Evolutionary conservation across 2,888 invertebrate genomes (phyloP).

Genomic region (Pristionchus mayeri): DNA sequence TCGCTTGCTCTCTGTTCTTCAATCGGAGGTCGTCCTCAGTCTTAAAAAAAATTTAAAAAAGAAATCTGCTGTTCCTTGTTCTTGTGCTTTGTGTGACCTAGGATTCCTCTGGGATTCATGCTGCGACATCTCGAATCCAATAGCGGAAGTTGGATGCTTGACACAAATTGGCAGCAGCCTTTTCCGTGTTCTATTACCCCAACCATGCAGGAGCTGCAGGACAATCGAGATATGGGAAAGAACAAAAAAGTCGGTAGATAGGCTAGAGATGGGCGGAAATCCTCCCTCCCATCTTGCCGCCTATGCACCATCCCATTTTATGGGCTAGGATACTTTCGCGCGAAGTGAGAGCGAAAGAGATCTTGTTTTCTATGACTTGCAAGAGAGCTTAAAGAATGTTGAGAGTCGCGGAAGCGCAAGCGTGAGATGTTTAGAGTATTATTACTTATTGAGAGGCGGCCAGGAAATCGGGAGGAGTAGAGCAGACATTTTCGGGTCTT

Average conservation of each 20-base stretch:
- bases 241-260: too few species aligned
- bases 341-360: not conserved
- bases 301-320: conserved; percentile 21
- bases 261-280: not conserved
- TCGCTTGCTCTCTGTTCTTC: too few species aligned
- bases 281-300: not conserved
- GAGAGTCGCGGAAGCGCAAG: not conserved
- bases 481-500: conserved; percentile 23
- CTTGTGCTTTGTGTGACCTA: too few species aligned
- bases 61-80: too few species aligned
- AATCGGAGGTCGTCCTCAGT: too few species aligned
- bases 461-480: not conserved
- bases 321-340: conserved; percentile 10
- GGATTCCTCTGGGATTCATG: not conserved
- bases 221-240: not conserved
- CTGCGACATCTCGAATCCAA: too few species aligned
- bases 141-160: conserved; percentile 3
- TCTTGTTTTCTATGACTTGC: not conserved
- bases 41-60: too few species aligned
- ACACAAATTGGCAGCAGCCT: not conserved
- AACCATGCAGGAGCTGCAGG: not conserved
- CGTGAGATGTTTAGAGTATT: not conserved
- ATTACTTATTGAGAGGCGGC: not conserved
- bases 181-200: not conserved
- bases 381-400: not conserved